Conservation (phyloP, 2,888 invertebrate species). For the Rhagophthalmus giganteus region DNA sequence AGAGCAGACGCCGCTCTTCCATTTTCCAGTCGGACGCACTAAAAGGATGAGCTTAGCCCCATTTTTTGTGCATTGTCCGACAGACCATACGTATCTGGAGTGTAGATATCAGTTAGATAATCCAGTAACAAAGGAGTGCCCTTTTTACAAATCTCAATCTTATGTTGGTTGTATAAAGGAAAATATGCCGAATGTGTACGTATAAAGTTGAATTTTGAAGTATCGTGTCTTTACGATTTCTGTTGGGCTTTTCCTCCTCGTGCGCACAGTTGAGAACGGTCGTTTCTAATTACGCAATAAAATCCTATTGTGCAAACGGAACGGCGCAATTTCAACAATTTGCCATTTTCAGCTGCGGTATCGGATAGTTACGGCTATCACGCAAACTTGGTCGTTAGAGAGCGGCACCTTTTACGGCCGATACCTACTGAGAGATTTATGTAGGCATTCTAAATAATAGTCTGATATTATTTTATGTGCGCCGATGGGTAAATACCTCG, state of each 20-base stretch:
- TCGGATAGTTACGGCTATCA: constrained; percentile 33
- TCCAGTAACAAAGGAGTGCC: constrained; percentile 12
- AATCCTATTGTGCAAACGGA: constrained; percentile 1
- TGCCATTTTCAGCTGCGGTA: constrained; percentile 36
- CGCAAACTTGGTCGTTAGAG: constrained; percentile 38
- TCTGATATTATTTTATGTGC: constrained; percentile 46
- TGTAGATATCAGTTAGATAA: constrained; percentile 34
- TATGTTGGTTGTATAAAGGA: neutral
- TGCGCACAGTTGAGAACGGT: too few species aligned
- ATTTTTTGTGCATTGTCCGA: constrained; percentile 34
- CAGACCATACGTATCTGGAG: constrained; percentile 12
- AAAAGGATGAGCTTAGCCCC: constrained; percentile 46
- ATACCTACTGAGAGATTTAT: constrained; percentile 45
- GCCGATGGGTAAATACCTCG: constrained; percentile 38
- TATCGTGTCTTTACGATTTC: too few species aligned
- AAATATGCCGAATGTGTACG: neutral
- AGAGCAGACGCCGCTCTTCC: constrained; percentile 44
- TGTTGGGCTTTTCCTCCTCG: too few species aligned
- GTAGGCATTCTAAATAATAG: constrained; percentile 44
- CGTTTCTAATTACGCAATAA: neutral
- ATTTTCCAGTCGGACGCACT: constrained; percentile 51
- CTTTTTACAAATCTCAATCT: neutral
- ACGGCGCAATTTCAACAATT: constrained; percentile 29
- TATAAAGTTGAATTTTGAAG: too few species aligned
- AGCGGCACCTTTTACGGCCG: constrained; percentile 45